Evolutionary conservation across 2,113 vertebrate genomes (phyloP), one percentile per base, ranked within the genome.

Genomic region (Myxocyprinus asiaticus): DNA sequence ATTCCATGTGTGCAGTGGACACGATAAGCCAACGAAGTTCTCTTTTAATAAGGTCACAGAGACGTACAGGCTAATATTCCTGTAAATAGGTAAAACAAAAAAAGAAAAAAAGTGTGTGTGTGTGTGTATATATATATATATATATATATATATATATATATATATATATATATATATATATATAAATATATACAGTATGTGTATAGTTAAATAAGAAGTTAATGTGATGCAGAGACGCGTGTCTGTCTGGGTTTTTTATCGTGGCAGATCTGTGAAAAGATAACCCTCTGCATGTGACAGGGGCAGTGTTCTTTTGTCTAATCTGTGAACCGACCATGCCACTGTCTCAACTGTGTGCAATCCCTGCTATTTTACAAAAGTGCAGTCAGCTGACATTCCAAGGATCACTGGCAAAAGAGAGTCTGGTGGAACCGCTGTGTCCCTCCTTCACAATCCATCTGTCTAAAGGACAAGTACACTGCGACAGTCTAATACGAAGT

Each of bases 341-440:
- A 44, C 72, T 80, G 82, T 84, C 81, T 69, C 64, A 56, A 56
- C 48, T 44, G 51, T 50, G 22, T 33, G 22, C 22, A 33, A 33
- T 33, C 22, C 22, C 22, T 33, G 22, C 22, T 33, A 33, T 3
- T 33, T 33, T 33, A 33, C 22, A 33, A 33, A 33, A 33, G 22
- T 33, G 33, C 78, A 75, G 70, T 78, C 79, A 76, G 51, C 59
- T 63, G 83, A 83, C 83, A 85, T 87, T 85, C 83, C 83, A 83
- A 82, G 73, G 70, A 77, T 74, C 67, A 73, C 65, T 55, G 79
- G 75, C 53, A 63, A 51, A 67, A 77, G 58, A 45, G 76, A 33
- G 22, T 33, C 22, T 33, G 22, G 22, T 33, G 22, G 22, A 33
- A 33, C 22, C 22, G 22, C 22, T 33, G 22, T 33, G 22, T 12